Evolutionary conservation across 2,888 invertebrate species (phyloP), one percentile per base, ranked within the genome.

Genomic region (Pinctada fucata): DNA sequence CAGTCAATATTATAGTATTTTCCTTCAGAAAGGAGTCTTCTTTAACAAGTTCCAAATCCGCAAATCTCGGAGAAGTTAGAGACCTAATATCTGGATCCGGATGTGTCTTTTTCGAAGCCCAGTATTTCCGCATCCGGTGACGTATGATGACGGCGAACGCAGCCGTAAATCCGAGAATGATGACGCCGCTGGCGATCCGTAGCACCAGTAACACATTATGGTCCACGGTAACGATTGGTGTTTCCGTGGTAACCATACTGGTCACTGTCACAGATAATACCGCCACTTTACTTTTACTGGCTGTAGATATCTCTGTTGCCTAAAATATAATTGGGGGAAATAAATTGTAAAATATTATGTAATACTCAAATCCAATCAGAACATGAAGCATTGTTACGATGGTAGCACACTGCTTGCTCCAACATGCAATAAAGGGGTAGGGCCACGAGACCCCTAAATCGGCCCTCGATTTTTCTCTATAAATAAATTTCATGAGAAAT

Each of bases 281-380:
- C 13, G 78, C 78, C 3, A 78, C 58, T 45, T 48, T 69, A 52
- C 74, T 78, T 13, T 72, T 47, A 48, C 48, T 65, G 3, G 52
- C 16, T 10, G 66, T 51, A 0, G 78, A 78, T 10, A 63, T 45
- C 48, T 78, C 78, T 5, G 78, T 78, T 13, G 78, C 78, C 78
- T 78, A 16, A 16, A 72, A 72, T n/a, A 72, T 13, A 70, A 70
- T 58, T 58, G 8, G 13, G 58, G 58, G 58, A 1, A 58, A 58
- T 10, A 10, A 58, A 10, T 10, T 58, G 58, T 1, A 58, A 10
- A 58, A 58, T 58, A 58, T 10, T 10, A 10, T 58, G 58, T 58
- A 58, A 31, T 31, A 31, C 0, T 31, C 31, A 31, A 31, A 31
- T 31, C 31, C 1, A 31, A 31, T 31, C 31, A 31, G 31, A 31